Conservation (phyloP, 2,797 vertebrate genomes). For the Dipus sagitta region DNA sequence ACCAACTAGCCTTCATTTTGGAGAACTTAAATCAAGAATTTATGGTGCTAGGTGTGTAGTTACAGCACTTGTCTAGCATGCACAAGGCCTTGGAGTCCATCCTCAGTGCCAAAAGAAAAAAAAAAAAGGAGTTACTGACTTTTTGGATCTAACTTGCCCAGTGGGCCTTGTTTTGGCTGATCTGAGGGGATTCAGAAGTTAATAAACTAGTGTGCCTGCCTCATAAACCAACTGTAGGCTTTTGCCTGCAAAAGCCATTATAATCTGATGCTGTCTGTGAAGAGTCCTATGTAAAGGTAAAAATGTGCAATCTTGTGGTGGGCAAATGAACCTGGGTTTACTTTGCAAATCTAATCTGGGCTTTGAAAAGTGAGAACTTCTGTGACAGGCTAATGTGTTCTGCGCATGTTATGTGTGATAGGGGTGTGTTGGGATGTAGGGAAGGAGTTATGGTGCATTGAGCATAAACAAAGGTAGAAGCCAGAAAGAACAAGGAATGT, state of each 20-base stretch:
- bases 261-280: not conserved
- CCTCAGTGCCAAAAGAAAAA: not conserved
- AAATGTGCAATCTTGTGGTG: not conserved
- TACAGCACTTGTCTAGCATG: not conserved
- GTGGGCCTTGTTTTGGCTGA: constrained; percentile 12
- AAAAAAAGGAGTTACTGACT: not conserved
- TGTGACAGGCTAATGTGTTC: not conserved
- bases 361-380: constrained; percentile 36
- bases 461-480: constrained; percentile 39
- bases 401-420: not conserved
- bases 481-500: constrained; percentile 41
- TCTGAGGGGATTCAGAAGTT: not conserved
- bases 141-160: constrained; percentile 23
- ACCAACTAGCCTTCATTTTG: not conserved
- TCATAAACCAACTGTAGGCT: constrained; percentile 23
- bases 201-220: constrained; percentile 1
- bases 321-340: not conserved
- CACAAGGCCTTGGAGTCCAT: too few relatives aligned
- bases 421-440: not conserved
- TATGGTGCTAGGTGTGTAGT: not conserved
- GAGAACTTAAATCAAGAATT: constrained; percentile 47
- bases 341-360: constrained; percentile 3
- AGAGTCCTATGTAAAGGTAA: constrained; percentile 13
- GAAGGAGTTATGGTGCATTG: not conserved
- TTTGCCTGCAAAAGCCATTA: constrained; percentile 13